Conservation (phyloP, 2,113 vertebrate genomes). For the Prinia subflava region DNA sequence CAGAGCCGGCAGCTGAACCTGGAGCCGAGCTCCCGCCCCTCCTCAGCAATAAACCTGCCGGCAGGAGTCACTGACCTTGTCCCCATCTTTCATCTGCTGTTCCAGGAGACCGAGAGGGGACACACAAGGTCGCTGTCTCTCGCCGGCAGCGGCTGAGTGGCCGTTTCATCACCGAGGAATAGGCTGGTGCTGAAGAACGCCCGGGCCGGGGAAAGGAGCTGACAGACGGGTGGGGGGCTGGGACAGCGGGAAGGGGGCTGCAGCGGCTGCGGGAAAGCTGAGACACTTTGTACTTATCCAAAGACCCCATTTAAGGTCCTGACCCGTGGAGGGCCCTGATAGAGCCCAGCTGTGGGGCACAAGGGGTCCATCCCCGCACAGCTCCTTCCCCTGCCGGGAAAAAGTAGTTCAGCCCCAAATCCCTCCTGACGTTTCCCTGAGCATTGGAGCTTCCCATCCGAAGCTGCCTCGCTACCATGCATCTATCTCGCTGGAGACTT, state of each 20-base stretch:
- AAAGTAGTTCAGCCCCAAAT: not conserved
- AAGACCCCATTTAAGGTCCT: not conserved
- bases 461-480: not conserved
- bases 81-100: slow-evolving; percentile 56
- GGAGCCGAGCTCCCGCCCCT: not conserved
- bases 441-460: not conserved
- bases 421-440: not conserved
- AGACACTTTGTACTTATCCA: not conserved
- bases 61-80: slow-evolving; percentile 50
- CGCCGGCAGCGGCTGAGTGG: slow-evolving; percentile 2
- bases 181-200: slow-evolving; percentile 45
- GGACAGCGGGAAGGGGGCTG: not conserved
- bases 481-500: not conserved
- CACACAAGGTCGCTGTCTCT: slow-evolving; percentile 57
- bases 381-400: not conserved
- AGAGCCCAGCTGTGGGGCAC: rapidly evolving
- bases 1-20: not conserved
- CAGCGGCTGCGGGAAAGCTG: not conserved
- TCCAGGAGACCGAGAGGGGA: not conserved
- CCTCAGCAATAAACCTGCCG: slow-evolving; percentile 5
- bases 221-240: slow-evolving; percentile 7
- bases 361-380: rapidly evolving
- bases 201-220: slow-evolving; percentile 9
- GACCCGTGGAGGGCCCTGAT: not conserved
- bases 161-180: slow-evolving; percentile 53